Base-by-base conservation (phyloP, 2,797 vertebrate species). In the Crenichthys baileyi region DNA sequence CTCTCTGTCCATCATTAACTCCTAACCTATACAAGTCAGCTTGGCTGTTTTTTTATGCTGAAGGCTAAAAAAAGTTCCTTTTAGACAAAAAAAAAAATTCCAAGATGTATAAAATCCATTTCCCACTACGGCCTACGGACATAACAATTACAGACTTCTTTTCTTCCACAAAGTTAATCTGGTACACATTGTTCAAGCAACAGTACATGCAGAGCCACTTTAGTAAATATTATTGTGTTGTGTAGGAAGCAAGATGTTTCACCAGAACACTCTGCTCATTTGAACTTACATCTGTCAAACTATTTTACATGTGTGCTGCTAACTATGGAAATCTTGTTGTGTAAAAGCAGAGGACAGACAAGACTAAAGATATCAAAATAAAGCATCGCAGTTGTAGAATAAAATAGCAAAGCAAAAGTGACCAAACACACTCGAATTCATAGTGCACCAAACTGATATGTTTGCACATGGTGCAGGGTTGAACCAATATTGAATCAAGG, bases 191-290 rank as follows among this genome's bases (percentile, higher is more conserved):
- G 67, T 70, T 41, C 67, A 48, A 70, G n/a, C 44, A 73, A 48
- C 44, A 26, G 67, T 48, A 70, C 67, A 70, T 7, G 67, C 67
- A 70, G 67, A 70, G 48, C 67, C 67, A 70, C 67, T 70, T 70
- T 70, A 26, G 67, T 70, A 48, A 70, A 48, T 48, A 70, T 70
- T 70, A 70, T 70, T 70, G 44, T 26, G 67, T 70, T 70, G 44
- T 26, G 67, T 26, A 44, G 67, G 67, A 70, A 44, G 44, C 41
- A 48, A 70, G 67, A 70, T 26, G 67, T 48, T 70, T 70, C 44
- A 46, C 44, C 44, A 70, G 41, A 70, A 70, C 67, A 70, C 44
- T 48, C 41, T 70, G 67, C 67, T 70, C 41, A 8, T 70, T 46
- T 70, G 41, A 9, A 26, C 48, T 70, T 13, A 70, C 67, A 70